Evolutionary conservation across 2,888 invertebrate genomes (phyloP).

Genomic region (Drosophila antonietae): DNA sequence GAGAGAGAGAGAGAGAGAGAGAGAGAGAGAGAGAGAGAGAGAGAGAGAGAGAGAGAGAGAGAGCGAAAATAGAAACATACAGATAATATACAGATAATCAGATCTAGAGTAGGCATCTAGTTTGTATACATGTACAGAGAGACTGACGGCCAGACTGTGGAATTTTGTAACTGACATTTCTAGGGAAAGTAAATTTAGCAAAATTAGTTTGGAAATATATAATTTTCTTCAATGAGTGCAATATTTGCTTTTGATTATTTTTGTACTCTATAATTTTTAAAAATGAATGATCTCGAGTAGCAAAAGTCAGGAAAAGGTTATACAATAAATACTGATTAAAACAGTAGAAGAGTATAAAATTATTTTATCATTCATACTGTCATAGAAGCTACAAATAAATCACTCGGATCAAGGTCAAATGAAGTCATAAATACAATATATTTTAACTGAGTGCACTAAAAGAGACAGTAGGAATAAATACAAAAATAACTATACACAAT

Average conservation of each 20-base stretch:
- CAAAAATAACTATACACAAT: no score
- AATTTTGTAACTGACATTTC: background rate
- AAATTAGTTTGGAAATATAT: background rate
- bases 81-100: background rate
- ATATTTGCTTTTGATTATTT: background rate
- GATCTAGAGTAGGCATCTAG: background rate
- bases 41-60: no score
- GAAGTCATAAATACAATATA: background rate
- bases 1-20: no score
- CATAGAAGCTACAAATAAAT: background rate
- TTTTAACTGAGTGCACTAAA: background rate
- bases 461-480: background rate
- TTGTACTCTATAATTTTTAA: background rate
- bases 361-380: background rate
- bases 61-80: background rate
- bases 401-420: background rate
- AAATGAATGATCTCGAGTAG: background rate
- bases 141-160: background rate
- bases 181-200: background rate
- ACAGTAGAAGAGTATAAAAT: background rate
- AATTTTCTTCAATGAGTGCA: no score
- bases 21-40: no score
- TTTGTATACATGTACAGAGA: background rate
- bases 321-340: background rate
- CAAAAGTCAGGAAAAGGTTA: background rate